Evolutionary conservation across 1,140 invertebrate species (phyloP).

Genomic region (Sitobion miscanthi): DNA sequence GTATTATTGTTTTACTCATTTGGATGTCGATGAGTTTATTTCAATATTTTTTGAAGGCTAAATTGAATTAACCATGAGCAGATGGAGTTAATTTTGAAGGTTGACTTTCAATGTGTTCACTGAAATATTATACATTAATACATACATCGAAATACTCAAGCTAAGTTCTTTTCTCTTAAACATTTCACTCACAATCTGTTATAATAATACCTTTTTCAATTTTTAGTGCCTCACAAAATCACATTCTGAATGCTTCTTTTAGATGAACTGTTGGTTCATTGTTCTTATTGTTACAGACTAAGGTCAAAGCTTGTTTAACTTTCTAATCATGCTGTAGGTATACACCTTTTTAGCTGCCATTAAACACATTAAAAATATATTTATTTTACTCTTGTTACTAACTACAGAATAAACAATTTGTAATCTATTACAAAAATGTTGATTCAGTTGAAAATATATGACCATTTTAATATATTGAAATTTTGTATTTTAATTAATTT

Average conservation of each 20-base stretch:
- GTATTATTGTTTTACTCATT: not conserved
- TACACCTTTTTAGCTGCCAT: not conserved
- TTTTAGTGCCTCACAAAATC: not conserved
- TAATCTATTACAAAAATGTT: not conserved
- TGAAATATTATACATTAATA: not conserved
- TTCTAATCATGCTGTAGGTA: conserved; percentile 5
- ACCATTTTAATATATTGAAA: too few species aligned
- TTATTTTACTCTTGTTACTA: not conserved
- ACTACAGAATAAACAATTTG: not conserved
- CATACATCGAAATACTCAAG: not conserved
- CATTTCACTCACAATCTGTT: not conserved
- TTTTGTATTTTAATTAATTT: not conserved
- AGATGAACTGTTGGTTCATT: conserved; percentile 20
- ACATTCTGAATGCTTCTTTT: not conserved
- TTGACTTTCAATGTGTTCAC: not conserved
- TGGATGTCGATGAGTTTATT: not conserved
- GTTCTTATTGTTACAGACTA: conserved; percentile 34
- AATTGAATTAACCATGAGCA: not conserved
- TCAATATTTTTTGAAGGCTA: not conserved
- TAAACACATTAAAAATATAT: not conserved
- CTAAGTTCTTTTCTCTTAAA: not conserved
- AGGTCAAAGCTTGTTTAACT: conserved; percentile 27
- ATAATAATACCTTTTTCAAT: not conserved
- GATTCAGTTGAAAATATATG: too few species aligned
- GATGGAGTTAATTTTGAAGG: not conserved